Conservation (phyloP, 2,113 vertebrate genomes). For the Rhegmatorhina hoffmannsi region DNA sequence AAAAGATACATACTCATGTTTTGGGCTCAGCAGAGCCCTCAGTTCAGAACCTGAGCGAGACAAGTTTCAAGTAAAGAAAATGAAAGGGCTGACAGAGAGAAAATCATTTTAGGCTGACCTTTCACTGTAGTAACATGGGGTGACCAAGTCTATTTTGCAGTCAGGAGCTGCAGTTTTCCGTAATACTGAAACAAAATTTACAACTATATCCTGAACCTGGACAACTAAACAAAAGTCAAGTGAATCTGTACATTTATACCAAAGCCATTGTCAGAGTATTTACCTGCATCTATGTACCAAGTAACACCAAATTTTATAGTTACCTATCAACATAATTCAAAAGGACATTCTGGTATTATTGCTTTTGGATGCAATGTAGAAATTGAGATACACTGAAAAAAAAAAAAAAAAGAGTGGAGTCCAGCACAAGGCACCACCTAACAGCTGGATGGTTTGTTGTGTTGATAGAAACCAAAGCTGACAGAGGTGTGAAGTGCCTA, state of each 20-base stretch:
- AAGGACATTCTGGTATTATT: neutral
- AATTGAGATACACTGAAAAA: neutral
- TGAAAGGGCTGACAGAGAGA: neutral
- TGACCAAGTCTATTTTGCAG: neutral
- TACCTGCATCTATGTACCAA: neutral
- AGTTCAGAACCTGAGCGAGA: neutral
- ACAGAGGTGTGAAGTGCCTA: neutral
- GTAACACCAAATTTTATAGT: neutral
- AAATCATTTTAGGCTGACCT: neutral
- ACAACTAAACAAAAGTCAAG: neutral
- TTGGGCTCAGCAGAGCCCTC: neutral
- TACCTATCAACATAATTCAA: neutral
- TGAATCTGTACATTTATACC: neutral
- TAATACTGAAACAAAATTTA: neutral
- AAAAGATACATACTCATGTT: neutral
- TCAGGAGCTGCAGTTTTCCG: neutral
- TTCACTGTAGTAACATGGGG: neutral
- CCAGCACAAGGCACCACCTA: neutral
- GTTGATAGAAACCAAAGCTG: neutral
- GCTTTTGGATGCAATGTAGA: neutral
- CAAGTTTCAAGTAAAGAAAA: neutral
- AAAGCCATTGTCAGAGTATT: neutral
- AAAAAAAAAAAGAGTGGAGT: neutral
- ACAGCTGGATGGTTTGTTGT: neutral
- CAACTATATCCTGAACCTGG: neutral